Percentiles rank a stretch among this genome's conserved stretches.
These are phyloP conservation scores for Andrena cerasifolii DNA, from an alignment of 1,140 invertebrate genomes.

Conservation along the genomic window DNA sequence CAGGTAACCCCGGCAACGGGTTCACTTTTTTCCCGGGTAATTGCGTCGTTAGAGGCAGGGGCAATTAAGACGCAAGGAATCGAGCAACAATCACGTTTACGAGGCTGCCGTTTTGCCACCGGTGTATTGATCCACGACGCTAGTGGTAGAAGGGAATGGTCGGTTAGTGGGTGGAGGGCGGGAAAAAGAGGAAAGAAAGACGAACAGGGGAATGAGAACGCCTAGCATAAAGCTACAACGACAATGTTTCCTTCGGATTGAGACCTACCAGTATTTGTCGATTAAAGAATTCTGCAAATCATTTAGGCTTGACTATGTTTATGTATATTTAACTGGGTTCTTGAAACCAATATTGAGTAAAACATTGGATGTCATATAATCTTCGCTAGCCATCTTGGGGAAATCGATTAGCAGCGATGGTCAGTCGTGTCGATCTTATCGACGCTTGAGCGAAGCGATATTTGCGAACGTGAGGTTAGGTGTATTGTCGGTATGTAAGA, in stretches of 20 bases:
- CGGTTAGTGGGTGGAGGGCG: conserved; percentile 43
- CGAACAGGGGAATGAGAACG: conserved; percentile 6
- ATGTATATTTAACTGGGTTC: conserved; percentile 31
- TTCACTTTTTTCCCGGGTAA: conserved; percentile 77
- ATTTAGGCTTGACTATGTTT: background rate
- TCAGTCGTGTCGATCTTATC: background rate
- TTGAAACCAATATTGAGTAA: background rate
- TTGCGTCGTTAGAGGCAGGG: conserved; percentile 78
- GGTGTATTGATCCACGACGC: conserved; percentile 78
- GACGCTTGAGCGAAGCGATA: too few species aligned
- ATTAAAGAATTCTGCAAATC: conserved; percentile 34
- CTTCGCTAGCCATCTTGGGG: background rate
- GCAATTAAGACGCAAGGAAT: conserved; percentile 81
- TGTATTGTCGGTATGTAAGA: too few species aligned
- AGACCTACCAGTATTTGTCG: background rate
- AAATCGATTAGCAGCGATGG: conserved; percentile 14
- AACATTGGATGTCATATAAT: conserved; percentile 20
- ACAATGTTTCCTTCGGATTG: conserved; percentile 32
- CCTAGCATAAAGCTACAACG: conserved; percentile 21
- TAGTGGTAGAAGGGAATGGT: conserved; percentile 32
- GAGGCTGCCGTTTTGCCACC: conserved; percentile 69
- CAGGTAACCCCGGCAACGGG: conserved; percentile 46
- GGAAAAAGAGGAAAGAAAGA: conserved; percentile 54
- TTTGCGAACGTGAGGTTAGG: too few species aligned
- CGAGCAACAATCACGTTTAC: conserved; percentile 80